Base-by-base conservation (phyloP, 2,797 vertebrate species). In the Pangasius macronema region DNA sequence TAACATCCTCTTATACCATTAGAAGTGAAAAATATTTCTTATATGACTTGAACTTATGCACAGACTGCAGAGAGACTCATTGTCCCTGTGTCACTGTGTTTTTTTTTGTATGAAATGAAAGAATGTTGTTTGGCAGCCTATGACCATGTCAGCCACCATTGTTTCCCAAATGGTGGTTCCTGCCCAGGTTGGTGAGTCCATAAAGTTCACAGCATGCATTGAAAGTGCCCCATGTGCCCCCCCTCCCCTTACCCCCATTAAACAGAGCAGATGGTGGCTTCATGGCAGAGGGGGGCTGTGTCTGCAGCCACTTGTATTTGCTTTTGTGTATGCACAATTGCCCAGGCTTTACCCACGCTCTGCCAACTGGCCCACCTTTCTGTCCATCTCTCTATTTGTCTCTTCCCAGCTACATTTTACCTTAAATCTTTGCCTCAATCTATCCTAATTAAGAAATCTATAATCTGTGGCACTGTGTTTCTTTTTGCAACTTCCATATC, bases 1-100 rank as follows among this genome's bases (percentile, higher is more conserved):
- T 79, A 91, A 93, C 91, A 90, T 90, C 0, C 88, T 93, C 88
- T 92, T 94, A 92, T 94, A 92, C 91, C 89, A 93, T 94, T 93
- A 94, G 91, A 92, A 86, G 82, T 86, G 72, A 82, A 79, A 76
- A 68, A 59, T 27, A 68, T 82, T 46, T 80, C 30, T 80, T 83
- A 42, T 22, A 24, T 81, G 87, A 51, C 80, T 42, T 87, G 70
- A 72, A 87, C 55, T 63, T 83, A 79, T 84, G 73, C 61, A n/a
- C 80, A 72, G 24, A 53, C 84, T 46, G 68, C 30, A 80, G 57
- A 83, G 57, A 79, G 55, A 86, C 30, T 72, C 22, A 27, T 84
- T 87, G 67, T 86, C 61, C 5, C 39, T 46, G 39, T 68, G 18
- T 83, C 80, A 77, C 59, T 88, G 10, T 85, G 22, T 85, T 46